Base-by-base conservation (phyloP, 2,113 vertebrate species). In the Pristiophorus japonicus region DNA sequence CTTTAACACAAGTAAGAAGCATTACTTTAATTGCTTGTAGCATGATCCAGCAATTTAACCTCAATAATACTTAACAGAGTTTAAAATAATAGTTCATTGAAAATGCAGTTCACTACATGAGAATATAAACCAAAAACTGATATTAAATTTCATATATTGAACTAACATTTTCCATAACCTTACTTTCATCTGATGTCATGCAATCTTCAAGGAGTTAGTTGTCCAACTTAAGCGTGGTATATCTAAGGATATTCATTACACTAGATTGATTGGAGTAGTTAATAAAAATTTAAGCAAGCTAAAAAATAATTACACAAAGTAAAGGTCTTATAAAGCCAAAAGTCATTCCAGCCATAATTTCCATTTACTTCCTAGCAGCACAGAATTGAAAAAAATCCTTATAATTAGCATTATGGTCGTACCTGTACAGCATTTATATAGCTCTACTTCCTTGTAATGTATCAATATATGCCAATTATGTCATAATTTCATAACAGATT, bases 271-370 rank as follows among this genome's bases (percentile, higher is more conserved):
- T 94, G 93, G 24, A 94, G 45, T 42, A 70, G 42, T 47, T 94
- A 47, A 94, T 67, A 7, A 38, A 94, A 47, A 42, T 94, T 94
- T 94, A 94, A 51, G 63, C 65, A 66, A 70, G 66, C 42, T 94
- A 63, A 59, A 94, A 94, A 94, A 94, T 73, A 63, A 47, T 51
- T 94, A 59, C 45, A 51, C 11, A 47, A 65, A 51, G 38, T 92
- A n/a, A 20, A 63, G 62, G 34, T 27, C 66, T 34, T 20, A 73
- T 94, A 94, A 94, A 94, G 24, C 63, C 42, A 45, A 94, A 94
- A 94, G 42, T 18, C 12, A 34, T 16, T 94, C 45, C 42, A 94
- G 10, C 45, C 65, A 45, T 59, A 27, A 90, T 94, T 66, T 94
- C n/a, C 91, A 93, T 42, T 65, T 94, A 70, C 4, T 73, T 94